These are phyloP conservation scores for Bibio marci DNA, from an alignment of 2,888 invertebrate species.

Conservation along the genomic window DNA sequence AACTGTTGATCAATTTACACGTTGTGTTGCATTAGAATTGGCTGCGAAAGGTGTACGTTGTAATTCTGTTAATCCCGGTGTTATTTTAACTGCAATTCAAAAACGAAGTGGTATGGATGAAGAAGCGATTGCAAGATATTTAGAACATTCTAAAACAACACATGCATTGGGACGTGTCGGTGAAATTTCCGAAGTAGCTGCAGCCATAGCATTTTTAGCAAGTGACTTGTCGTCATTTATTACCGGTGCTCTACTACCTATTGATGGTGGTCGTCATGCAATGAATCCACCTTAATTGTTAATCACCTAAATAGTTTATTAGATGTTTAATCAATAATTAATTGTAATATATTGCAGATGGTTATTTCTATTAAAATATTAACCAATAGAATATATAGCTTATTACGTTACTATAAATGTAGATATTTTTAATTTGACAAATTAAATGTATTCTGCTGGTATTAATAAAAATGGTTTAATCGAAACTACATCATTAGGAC, in stretches of 20 bases:
- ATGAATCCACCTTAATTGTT: constrained; percentile 42
- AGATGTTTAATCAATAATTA: too few species aligned
- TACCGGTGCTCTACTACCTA: constrained; percentile 47
- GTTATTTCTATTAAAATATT: too few species aligned
- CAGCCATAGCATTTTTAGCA: constrained; percentile 52
- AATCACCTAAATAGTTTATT: too few species aligned
- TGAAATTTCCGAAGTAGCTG: constrained; percentile 43
- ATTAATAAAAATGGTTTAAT: constrained; percentile 57
- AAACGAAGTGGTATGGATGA: constrained; percentile 43
- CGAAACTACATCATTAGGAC: constrained; percentile 60
- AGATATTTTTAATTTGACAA: constrained; percentile 31
- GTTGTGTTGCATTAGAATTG: constrained; percentile 47
- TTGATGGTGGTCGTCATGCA: constrained; percentile 54
- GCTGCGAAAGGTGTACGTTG: constrained; percentile 38
- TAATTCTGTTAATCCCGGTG: constrained; percentile 53
- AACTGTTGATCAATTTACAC: constrained; percentile 54
- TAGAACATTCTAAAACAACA: constrained; percentile 43
- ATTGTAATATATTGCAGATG: too few species aligned
- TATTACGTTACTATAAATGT: background rate
- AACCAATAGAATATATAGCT: too few species aligned
- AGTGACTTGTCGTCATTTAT: constrained; percentile 45
- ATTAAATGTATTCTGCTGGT: constrained; percentile 72
- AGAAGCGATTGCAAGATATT: constrained; percentile 39
- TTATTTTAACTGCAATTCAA: constrained; percentile 47
- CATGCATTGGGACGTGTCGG: constrained; percentile 52